Base-by-base conservation (phyloP, 2,797 vertebrate genomes). In the Coendou prehensilis region DNA sequence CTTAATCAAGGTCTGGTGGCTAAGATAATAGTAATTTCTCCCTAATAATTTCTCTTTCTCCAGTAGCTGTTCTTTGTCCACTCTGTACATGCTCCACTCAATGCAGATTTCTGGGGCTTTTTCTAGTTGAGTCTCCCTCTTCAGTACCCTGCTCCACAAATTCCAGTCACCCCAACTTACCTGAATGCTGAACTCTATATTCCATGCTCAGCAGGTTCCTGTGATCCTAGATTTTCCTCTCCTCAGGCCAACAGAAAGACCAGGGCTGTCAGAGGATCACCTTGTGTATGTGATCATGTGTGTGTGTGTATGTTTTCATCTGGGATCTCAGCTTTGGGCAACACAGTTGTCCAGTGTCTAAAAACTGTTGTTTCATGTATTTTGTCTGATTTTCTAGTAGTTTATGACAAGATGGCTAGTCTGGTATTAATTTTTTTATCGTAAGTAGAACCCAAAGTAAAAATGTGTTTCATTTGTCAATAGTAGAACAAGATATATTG, bases 371-470 rank as follows among this genome's bases (percentile, higher is more conserved):
- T n/a, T 78, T 30, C 50, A 54, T n/a, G 11, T 71, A 91, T 84
- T 80, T 93, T 87, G 28, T 57, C 22, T 47, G 64, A 2, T 85
- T 85, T 94, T 93, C 41, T 67, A 76, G 26, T 86, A 67, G 33
- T 86, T 64, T 79, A 37, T 90, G 50, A 52, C 33, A 73, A 14
- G 33, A 57, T 41, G 26, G 20, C 26, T 87, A 59, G 47, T 73
- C 61, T 90, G 54, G 6, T 86, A 37, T 81, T 93, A 37, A 63
- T 94, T 95, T 37, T 57, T 92, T 8, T 37, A 20, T 84, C 33
- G 59, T 85, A 54, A 80, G 67, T 80, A 9, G 57, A 90, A 63
- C 50, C 59, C 91, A 52, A 91, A 89, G 26, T 87, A 64, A 93
- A 85, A 81, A 87, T 37, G 3, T 61, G 4, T 89, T 14, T 63